phyloP scores from a whole-genome alignment of 35 echinoderm and acorn worm genomes.

The Anneissia japonica region DNA sequence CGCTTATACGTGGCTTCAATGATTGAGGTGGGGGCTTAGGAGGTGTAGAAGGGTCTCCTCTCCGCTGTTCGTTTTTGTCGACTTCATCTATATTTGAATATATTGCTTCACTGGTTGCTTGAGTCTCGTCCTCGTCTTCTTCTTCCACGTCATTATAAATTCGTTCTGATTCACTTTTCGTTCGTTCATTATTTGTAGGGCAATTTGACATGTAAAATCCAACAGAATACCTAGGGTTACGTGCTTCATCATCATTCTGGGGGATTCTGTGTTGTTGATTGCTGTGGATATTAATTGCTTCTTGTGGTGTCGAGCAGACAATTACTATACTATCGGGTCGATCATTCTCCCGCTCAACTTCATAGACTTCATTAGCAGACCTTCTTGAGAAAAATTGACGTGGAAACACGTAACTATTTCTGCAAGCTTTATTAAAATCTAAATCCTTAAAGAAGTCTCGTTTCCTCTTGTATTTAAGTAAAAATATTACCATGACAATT shows the following conservation, averaged over 20 bases:
- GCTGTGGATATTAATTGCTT: not conserved
- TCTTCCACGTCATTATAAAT: not conserved
- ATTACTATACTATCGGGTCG: not conserved
- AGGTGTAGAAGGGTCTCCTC: too few species aligned
- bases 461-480: not conserved
- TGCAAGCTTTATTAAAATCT: not conserved
- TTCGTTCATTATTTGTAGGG: not conserved
- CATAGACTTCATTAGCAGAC: not conserved
- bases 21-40: not conserved
- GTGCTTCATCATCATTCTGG: not conserved
- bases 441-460: not conserved
- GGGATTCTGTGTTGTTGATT: not conserved
- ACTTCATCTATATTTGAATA: not conserved
- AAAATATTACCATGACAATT: not conserved
- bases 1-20: not conserved
- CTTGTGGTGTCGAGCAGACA: not conserved
- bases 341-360: not conserved
- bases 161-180: not conserved
- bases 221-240: not conserved
- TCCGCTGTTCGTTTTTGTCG: not conserved
- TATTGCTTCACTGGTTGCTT: not conserved
- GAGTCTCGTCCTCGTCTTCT: not conserved
- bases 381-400: not conserved
- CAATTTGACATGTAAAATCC: not conserved
- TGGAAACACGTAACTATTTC: not conserved